A percentile compares a stretch with the other conserved stretches of the same genome.
phyloP scores from a whole-genome alignment of 2,113 vertebrate species.

The Festucalex cinctus region DNA sequence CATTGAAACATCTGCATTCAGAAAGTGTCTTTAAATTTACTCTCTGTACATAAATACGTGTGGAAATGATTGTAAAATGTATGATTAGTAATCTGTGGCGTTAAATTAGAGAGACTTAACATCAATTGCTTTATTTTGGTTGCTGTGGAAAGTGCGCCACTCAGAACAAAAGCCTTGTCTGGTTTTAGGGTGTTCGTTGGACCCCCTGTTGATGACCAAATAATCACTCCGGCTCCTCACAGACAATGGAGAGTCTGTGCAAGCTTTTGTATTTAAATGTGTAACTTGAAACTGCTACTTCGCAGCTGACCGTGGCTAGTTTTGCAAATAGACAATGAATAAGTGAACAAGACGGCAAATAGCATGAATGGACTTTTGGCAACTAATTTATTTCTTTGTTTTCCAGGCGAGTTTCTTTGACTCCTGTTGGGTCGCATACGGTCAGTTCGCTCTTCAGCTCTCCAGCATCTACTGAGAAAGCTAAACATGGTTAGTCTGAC shows the following conservation, averaged over 20 bases:
- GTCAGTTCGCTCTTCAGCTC: conserved; percentile 36
- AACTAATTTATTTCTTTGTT: conserved; percentile 18
- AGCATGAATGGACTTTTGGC: not conserved
- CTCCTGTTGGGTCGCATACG: conserved; percentile 69
- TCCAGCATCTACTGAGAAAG: conserved; percentile 71
- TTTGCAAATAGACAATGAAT: not conserved
- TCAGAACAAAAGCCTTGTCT: conserved; percentile 58
- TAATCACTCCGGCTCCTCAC: conserved; percentile 32
- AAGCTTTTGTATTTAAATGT: conserved; percentile 29
- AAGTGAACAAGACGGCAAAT: not conserved
- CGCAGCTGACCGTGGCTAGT: not conserved
- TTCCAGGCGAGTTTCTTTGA: conserved; percentile 85
- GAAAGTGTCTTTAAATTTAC: not conserved
- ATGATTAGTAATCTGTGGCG: not conserved
- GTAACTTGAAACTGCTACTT: conserved; percentile 3
- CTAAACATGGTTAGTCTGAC: conserved; percentile 76
- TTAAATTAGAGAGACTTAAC: not conserved
- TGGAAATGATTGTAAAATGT: not conserved
- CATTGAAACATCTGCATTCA: conserved; percentile 9
- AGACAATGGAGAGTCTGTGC: conserved; percentile 44
- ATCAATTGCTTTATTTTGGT: conserved; percentile 1
- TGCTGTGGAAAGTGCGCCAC: conserved; percentile 1
- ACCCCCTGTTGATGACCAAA: conserved; percentile 57
- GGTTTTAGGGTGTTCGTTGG: conserved; percentile 45
- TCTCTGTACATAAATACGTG: not conserved